Percentiles rank a stretch among this genome's conserved stretches.
Evolutionary conservation across 1,140 invertebrate genomes (phyloP).

Genomic region (Temnothorax longispinosus): DNA sequence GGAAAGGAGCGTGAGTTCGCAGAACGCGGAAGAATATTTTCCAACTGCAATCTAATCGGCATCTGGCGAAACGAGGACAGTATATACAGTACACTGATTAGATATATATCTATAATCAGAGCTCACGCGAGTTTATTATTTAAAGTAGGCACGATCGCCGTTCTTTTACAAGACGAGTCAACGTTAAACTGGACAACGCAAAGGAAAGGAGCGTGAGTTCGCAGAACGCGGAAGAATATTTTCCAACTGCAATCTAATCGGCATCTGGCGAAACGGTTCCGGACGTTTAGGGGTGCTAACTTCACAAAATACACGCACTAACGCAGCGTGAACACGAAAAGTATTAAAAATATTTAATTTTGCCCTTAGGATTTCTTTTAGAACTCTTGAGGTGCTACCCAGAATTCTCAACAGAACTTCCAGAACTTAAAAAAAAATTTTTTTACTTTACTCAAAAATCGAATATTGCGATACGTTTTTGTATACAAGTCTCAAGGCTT

Average conservation of each 20-base stretch:
- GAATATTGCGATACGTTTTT: no score
- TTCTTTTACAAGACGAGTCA: neutral
- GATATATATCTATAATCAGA: conserved; percentile 34
- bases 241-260: conserved; percentile 21
- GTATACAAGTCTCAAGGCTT: no score
- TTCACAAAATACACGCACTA: no score
- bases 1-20: neutral
- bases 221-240: conserved; percentile 24
- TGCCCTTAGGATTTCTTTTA: no score
- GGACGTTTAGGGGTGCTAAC: no score
- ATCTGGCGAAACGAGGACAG: neutral
- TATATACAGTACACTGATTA: conserved; percentile 19
- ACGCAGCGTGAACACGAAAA: no score
- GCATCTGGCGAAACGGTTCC: neutral
- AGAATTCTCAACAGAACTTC: no score
- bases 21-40: conserved; percentile 30
- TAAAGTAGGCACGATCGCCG: conserved; percentile 24
- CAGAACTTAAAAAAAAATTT: no score
- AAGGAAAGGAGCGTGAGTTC: neutral
- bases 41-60: conserved; percentile 15
- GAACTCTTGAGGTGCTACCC: no score
- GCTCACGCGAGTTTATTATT: conserved; percentile 24
- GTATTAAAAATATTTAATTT: no score
- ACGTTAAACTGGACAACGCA: no score
- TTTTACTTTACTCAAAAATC: no score